Evolutionary conservation across 2,113 vertebrate genomes (phyloP).

Genomic region (Ornithorhynchus anatinus): DNA sequence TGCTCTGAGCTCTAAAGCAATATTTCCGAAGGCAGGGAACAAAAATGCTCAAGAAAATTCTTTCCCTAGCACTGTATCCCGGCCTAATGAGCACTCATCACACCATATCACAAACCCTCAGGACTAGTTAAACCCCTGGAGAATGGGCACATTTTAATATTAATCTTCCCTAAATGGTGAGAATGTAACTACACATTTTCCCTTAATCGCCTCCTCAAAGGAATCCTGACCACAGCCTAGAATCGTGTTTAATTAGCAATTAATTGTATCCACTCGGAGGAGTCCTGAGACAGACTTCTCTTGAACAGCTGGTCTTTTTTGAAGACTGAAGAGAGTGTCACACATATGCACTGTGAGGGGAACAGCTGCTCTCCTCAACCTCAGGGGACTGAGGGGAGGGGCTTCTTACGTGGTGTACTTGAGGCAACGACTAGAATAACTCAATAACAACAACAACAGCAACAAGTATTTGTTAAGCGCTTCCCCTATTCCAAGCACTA

Average conservation of each 20-base stretch:
- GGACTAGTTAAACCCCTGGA: rapidly evolving
- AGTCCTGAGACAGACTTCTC: background rate
- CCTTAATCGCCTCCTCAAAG: background rate
- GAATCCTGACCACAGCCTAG: background rate
- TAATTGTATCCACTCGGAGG: background rate
- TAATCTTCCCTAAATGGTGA: background rate
- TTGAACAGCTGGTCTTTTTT: rapidly evolving
- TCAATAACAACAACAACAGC: background rate
- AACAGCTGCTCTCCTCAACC: no score
- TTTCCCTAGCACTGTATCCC: background rate
- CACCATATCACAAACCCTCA: background rate
- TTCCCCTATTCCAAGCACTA: no score
- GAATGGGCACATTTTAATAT: background rate
- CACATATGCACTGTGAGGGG: rapidly evolving
- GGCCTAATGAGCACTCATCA: background rate
- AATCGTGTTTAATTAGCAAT: background rate
- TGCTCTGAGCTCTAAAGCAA: background rate
- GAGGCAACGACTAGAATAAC: background rate
- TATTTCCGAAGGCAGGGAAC: background rate
- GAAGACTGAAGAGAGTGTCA: background rate
- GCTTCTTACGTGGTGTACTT: background rate
- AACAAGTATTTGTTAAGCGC: no score
- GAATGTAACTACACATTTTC: rapidly evolving
- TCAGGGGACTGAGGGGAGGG: rapidly evolving
- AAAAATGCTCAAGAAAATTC: background rate